Percentiles rank a stretch among this genome's conserved stretches.
These are phyloP conservation scores for Pseudochromis fuscus DNA, from an alignment of 2,797 vertebrate species.

Conservation along the genomic window DNA sequence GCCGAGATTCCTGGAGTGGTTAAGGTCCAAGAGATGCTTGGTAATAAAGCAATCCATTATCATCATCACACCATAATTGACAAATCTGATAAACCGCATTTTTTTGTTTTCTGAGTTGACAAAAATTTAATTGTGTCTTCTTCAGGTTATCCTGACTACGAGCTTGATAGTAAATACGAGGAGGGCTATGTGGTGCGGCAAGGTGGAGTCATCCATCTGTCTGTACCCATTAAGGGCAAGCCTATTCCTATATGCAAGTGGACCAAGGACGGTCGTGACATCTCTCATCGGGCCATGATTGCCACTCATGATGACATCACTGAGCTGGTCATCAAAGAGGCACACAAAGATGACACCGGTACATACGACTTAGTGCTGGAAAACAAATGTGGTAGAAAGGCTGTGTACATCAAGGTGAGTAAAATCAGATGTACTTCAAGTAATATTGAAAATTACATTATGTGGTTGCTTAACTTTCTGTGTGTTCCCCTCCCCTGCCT, in stretches of 20 bases:
- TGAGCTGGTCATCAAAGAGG: constrained; percentile 98
- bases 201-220: constrained; percentile 94
- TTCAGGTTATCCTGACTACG: constrained; percentile 95
- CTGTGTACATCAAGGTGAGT: constrained; percentile 92
- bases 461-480: background rate
- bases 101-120: background rate
- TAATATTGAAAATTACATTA: background rate
- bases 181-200: constrained; percentile 96
- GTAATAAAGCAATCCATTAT: constrained; percentile 88
- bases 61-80: too few species aligned
- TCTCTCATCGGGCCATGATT: constrained; percentile 97
- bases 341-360: constrained; percentile 95
- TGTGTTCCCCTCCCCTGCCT: background rate
- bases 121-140: background rate
- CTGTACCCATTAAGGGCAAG: constrained; percentile 97
- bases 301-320: constrained; percentile 94
- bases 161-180: constrained; percentile 92
- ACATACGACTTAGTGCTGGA: constrained; percentile 96
- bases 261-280: constrained; percentile 98
- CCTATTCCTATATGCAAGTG: constrained; percentile 96
- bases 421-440: background rate
- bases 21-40: constrained; percentile 99
- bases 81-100: background rate
- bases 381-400: constrained; percentile 98
- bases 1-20: constrained; percentile 95